Evolutionary conservation across 2,113 vertebrate genomes (phyloP), one percentile per base, ranked within the genome.

Genomic region (Callochromis pleurospilus): DNA sequence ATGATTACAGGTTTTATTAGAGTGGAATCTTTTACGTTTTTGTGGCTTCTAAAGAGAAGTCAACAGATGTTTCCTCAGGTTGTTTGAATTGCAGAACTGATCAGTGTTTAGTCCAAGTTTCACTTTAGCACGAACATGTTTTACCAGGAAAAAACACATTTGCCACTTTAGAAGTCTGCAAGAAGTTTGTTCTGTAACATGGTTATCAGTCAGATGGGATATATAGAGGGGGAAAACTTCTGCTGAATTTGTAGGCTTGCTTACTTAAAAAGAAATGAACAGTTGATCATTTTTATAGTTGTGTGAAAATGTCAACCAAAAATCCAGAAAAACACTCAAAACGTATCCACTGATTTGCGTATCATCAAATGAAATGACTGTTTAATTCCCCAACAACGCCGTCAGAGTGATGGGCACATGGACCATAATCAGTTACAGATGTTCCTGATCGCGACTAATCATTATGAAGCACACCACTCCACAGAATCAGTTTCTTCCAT

Each of bases 171-270:
- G 13, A 58, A 15, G 58, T 33, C 9, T 31, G 29, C 29, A 10
- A 14, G 36, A 40, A 14, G 36, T 14, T 40, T 40, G 19, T 68
- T 68, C 12, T 40, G 70, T 90, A 77, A 90, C 54, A 68, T 90
- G 82, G 84, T 6, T 3, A 14, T 3, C 15, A 11, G 70, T 88
- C 79, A 88, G 1, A 31, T 73, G 65, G 11, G 11, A 24, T 24
- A 55, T 24, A 1, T 29, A 58, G 56, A 15, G 5, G 55, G 31
- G 3, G 29, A 9, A 60, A 60, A 60, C 31, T 62, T 2, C 58
- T 36, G 31, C 58, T 36, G 60, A 65, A 62, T 12, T 62, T 62
- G 58, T 62, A 62, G 17, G 60, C 31, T 36, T 7, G 9, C 17
- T 65, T 7, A 12, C 58, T 65, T 12, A n/a, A 36, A 65, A 65